Percentiles rank a stretch among this genome's conserved stretches.
phyloP scores from a whole-genome alignment of 2,888 invertebrate species.

The Mythimna vitellina region DNA sequence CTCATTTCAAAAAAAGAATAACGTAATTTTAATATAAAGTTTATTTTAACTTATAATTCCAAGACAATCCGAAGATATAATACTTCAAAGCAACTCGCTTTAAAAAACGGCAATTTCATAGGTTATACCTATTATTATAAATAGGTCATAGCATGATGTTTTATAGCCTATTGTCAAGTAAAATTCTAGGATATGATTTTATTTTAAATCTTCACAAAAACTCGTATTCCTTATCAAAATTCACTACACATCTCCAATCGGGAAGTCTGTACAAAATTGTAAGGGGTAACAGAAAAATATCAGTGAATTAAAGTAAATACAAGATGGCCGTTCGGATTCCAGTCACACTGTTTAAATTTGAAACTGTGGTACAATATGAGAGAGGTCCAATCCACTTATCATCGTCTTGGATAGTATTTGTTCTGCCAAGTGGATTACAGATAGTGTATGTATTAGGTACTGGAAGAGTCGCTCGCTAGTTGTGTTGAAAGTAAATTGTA shows the following conservation, averaged over 20 bases:
- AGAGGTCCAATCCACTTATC: slow-evolving; percentile 81
- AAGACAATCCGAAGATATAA: too few relatives aligned
- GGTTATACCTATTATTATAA: too few relatives aligned
- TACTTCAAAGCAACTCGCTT: too few relatives aligned
- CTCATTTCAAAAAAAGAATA: too few relatives aligned
- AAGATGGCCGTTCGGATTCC: slow-evolving; percentile 60
- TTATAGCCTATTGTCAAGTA: too few relatives aligned
- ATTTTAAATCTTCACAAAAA: slow-evolving; percentile 23
- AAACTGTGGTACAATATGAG: slow-evolving; percentile 77
- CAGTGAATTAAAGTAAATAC: slow-evolving; percentile 66
- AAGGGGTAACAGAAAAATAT: slow-evolving; percentile 56
- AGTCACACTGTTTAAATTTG: slow-evolving; percentile 81
- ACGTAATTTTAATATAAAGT: too few relatives aligned
- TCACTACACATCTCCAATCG: slow-evolving; percentile 55
- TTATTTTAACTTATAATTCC: too few relatives aligned
- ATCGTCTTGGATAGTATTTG: slow-evolving; percentile 74
- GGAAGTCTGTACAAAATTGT: slow-evolving; percentile 43
- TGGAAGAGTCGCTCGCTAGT: slow-evolving; percentile 38
- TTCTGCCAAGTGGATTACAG: slow-evolving; percentile 64
- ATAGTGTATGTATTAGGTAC: slow-evolving; percentile 33
- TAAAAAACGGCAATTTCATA: too few relatives aligned
- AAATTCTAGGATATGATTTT: background rate
- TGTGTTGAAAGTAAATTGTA: slow-evolving; percentile 58
- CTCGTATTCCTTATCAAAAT: slow-evolving; percentile 42
- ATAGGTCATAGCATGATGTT: too few relatives aligned